phyloP scores from a whole-genome alignment of 2,797 vertebrate species.

The Alectoris magna region DNA sequence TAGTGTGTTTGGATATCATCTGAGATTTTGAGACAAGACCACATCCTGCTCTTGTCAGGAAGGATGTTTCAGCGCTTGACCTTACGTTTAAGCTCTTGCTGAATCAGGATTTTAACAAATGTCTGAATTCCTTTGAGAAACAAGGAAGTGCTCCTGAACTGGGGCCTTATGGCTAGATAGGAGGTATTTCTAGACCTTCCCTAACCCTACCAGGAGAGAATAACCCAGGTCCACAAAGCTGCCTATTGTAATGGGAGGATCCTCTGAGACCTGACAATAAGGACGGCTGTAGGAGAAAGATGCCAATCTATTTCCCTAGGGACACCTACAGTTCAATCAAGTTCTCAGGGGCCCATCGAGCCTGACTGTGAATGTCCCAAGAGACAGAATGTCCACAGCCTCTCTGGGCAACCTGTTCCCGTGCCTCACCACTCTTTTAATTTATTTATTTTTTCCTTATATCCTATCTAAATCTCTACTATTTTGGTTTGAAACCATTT shows the following conservation, averaged over 20 bases:
- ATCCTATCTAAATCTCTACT: too few relatives aligned
- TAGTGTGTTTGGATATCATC: too few relatives aligned
- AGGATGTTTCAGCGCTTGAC: neutral
- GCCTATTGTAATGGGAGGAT: accelerated
- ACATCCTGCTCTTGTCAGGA: too few relatives aligned
- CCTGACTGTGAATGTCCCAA: too few relatives aligned
- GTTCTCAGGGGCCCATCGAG: too few relatives aligned
- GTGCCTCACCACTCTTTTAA: too few relatives aligned
- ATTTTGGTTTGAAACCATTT: too few relatives aligned
- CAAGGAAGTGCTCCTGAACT: neutral
- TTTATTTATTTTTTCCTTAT: too few relatives aligned
- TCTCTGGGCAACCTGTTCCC: too few relatives aligned
- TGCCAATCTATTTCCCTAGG: neutral
- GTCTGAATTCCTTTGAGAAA: neutral
- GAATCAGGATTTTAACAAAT: neutral
- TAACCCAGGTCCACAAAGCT: accelerated
- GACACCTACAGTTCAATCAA: too few relatives aligned
- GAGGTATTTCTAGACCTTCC: neutral
- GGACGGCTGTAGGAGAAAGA: neutral
- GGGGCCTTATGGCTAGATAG: accelerated
- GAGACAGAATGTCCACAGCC: too few relatives aligned
- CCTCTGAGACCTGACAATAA: neutral
- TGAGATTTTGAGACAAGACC: neutral
- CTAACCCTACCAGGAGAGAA: neutral
- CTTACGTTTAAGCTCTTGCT: neutral